phyloP scores from a whole-genome alignment of 2,888 invertebrate genomes.

The Spisula solida region DNA sequence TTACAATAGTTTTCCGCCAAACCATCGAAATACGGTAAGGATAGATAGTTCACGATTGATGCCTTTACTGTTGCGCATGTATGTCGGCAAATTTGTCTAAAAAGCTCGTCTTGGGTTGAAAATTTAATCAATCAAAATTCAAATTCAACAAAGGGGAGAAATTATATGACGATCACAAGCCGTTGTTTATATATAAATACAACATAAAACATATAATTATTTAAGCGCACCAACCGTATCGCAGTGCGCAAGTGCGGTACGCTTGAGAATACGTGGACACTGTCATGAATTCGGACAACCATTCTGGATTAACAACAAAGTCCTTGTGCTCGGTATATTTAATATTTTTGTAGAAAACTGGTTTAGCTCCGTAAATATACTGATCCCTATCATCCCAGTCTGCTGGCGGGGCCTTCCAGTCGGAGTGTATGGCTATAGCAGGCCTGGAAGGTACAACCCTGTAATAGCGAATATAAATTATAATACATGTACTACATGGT shows the following conservation, averaged over 20 bases:
- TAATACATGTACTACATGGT: no score
- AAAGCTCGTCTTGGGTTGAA: no score
- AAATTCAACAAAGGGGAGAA: no score
- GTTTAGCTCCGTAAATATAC: slow-evolving; percentile 74
- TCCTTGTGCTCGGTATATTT: slow-evolving; percentile 72
- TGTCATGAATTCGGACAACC: slow-evolving; percentile 75
- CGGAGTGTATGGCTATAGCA: slow-evolving; percentile 69
- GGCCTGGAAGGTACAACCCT: slow-evolving; percentile 74
- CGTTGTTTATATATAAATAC: no score
- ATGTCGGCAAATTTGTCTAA: no score
- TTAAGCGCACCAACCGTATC: slow-evolving; percentile 77
- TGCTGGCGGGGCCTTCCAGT: slow-evolving; percentile 76
- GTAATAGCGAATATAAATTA: slow-evolving; percentile 28
- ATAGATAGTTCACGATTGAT: no score
- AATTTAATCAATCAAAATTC: no score
- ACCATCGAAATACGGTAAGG: no score
- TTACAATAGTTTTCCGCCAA: no score
- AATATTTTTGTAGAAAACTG: slow-evolving; percentile 74
- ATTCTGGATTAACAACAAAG: slow-evolving; percentile 75
- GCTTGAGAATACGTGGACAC: slow-evolving; percentile 73
- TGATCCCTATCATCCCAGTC: slow-evolving; percentile 77
- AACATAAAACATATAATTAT: background rate
- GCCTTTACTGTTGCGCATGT: no score
- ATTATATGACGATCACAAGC: no score
- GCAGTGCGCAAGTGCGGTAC: slow-evolving; percentile 74